These are phyloP conservation scores for Tretioscincus oriximinensis DNA, from an alignment of 2,113 vertebrate species.

Conservation along the genomic window DNA sequence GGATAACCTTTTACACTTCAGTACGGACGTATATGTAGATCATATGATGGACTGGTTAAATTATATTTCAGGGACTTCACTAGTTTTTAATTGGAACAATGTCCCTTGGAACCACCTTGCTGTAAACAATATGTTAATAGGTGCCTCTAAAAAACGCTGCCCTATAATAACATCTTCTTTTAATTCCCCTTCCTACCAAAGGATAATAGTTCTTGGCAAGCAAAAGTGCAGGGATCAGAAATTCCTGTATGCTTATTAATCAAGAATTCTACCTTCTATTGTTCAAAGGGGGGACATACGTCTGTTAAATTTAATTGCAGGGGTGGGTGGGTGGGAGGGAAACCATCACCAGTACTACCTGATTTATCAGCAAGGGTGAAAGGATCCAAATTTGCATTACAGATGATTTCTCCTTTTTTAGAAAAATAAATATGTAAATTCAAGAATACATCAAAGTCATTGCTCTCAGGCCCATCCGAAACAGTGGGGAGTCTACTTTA, in stretches of 20 bases:
- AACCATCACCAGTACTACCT: constrained; percentile 22
- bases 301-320: constrained; percentile 48
- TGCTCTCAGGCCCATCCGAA: background rate
- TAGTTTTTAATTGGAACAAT: background rate
- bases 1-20: too few species aligned
- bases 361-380: background rate
- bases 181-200: background rate
- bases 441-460: constrained; percentile 8
- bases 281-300: constrained; percentile 16
- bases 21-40: background rate
- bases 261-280: constrained; percentile 23
- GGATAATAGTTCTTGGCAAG: background rate
- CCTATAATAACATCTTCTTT: background rate
- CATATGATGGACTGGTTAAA: background rate
- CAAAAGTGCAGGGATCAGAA: constrained; percentile 42
- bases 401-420: background rate
- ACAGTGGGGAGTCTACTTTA: background rate
- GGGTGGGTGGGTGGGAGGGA: constrained; percentile 3
- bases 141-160: background rate
- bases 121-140: background rate
- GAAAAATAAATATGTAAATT: background rate
- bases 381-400: constrained; percentile 17
- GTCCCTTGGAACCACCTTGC: background rate
- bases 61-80: background rate
- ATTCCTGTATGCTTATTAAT: constrained; percentile 18